These are phyloP conservation scores for Proctacanthus coquilletti DNA, from an alignment of 1,140 invertebrate genomes.

Conservation along the genomic window DNA sequence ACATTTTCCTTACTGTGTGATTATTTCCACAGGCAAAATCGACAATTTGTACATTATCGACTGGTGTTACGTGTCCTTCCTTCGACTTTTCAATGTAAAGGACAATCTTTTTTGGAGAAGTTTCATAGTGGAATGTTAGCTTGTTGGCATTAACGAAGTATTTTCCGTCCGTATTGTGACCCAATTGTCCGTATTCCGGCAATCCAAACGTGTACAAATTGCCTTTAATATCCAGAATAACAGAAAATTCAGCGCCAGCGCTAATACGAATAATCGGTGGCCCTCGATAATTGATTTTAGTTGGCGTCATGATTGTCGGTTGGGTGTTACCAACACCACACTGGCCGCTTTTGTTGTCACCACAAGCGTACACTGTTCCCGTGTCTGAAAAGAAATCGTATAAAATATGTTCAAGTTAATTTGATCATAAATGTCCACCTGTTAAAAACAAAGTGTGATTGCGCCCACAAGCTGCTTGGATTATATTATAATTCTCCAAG, in stretches of 20 bases:
- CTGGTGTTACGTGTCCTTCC: slow-evolving; percentile 66
- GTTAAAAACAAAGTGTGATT: slow-evolving; percentile 81
- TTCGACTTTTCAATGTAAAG: slow-evolving; percentile 78
- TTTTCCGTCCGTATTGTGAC: slow-evolving; percentile 86
- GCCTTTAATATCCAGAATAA: slow-evolving; percentile 79
- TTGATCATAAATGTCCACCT: no score
- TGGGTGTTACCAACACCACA: slow-evolving; percentile 70
- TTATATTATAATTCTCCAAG: slow-evolving; percentile 60
- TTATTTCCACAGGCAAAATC: slow-evolving; percentile 83
- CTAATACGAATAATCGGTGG: slow-evolving; percentile 69
- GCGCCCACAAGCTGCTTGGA: slow-evolving; percentile 71
- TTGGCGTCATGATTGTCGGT: slow-evolving; percentile 49
- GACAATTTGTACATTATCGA: slow-evolving; percentile 74
- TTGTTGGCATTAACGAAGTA: slow-evolving; percentile 83
- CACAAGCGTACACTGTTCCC: slow-evolving; percentile 72
- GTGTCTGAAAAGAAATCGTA: slow-evolving; percentile 44
- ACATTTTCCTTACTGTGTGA: slow-evolving; percentile 52
- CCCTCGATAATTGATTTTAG: slow-evolving; percentile 59
- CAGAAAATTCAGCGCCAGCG: slow-evolving; percentile 83
- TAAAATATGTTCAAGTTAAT: no score
- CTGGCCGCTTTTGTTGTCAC: slow-evolving; percentile 83
- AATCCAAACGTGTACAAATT: slow-evolving; percentile 79
- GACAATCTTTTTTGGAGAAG: slow-evolving; percentile 65
- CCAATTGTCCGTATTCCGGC: slow-evolving; percentile 82
- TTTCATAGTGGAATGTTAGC: slow-evolving; percentile 71